Evolutionary conservation across 2,888 invertebrate species (phyloP).

Genomic region (Dermolepida albohirtum): DNA sequence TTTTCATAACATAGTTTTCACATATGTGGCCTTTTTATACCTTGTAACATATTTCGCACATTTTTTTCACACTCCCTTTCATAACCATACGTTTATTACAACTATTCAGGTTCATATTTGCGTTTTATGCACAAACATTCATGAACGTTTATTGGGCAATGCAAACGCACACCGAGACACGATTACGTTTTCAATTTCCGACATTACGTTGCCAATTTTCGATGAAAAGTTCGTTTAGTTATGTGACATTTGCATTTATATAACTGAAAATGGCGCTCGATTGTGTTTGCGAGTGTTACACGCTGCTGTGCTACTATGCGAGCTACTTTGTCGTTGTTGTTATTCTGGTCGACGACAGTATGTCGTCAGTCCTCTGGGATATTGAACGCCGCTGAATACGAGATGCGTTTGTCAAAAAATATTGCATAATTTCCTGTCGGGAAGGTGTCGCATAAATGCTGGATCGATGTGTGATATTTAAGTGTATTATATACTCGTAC

Average conservation of each 20-base stretch:
- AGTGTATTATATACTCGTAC: not conserved
- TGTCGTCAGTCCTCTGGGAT: constrained; percentile 2
- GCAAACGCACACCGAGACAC: constrained; percentile 16
- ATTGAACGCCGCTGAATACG: constrained; percentile 29
- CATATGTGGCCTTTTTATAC: too few species aligned
- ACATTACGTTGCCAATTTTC: constrained; percentile 39
- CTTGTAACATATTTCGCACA: too few species aligned
- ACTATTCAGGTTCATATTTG: constrained; percentile 3
- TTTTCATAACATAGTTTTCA: too few species aligned
- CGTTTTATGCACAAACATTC: not conserved
- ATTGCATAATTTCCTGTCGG: constrained; percentile 32
- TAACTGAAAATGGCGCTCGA: constrained; percentile 45
- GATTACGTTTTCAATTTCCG: constrained; percentile 51
- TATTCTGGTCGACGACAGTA: not conserved
- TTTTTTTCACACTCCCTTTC: not conserved
- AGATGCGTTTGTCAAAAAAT: constrained; percentile 33
- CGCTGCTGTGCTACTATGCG: not conserved
- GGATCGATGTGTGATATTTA: not conserved
- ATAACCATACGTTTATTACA: constrained; percentile 4
- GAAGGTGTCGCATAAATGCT: constrained; percentile 7
- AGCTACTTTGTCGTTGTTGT: not conserved
- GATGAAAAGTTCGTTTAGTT: constrained; percentile 43
- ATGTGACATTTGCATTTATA: constrained; percentile 49
- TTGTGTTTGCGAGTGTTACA: not conserved
- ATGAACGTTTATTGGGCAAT: constrained; percentile 40